Conservation (phyloP, 2,113 vertebrate species). For the Grallaria varia region DNA sequence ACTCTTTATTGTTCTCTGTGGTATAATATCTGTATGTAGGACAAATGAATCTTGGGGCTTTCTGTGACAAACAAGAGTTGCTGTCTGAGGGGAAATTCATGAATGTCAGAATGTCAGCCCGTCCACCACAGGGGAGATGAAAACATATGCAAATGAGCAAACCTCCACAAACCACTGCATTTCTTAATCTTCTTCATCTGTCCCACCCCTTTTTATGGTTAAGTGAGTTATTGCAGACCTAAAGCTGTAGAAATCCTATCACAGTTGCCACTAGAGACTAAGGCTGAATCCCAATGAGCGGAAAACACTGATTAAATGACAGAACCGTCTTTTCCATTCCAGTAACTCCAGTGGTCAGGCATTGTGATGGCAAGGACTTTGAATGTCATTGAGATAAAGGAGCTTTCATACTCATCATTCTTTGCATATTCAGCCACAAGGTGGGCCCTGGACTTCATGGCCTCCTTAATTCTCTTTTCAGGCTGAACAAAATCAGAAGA, state of each 20-base stretch:
- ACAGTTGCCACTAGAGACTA: constrained; percentile 33
- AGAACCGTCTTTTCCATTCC: constrained; percentile 54
- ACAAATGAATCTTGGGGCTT: background rate
- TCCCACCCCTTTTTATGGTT: constrained; percentile 51
- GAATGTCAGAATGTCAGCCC: background rate
- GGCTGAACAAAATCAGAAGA: background rate
- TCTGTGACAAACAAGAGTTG: background rate
- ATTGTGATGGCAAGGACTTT: constrained; percentile 40
- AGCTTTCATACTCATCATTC: constrained; percentile 19
- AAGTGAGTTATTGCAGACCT: constrained; percentile 41
- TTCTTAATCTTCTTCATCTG: constrained; percentile 55
- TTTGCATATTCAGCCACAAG: background rate
- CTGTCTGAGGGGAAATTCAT: background rate
- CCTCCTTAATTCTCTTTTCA: background rate
- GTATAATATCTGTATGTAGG: background rate
- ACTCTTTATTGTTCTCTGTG: background rate
- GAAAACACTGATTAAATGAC: constrained; percentile 50
- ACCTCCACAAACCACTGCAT: constrained; percentile 26
- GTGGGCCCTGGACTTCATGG: background rate
- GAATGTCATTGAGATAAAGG: constrained; percentile 42
- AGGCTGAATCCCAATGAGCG: constrained; percentile 40
- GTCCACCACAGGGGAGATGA: background rate
- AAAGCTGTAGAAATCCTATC: constrained; percentile 39
- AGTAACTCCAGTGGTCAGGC: constrained; percentile 56
- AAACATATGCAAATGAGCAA: constrained; percentile 52